A percentile compares a stretch with the other conserved stretches of the same genome.
Evolutionary conservation across 2,113 vertebrate genomes (phyloP).

Genomic region (Cygnus buccinator): DNA sequence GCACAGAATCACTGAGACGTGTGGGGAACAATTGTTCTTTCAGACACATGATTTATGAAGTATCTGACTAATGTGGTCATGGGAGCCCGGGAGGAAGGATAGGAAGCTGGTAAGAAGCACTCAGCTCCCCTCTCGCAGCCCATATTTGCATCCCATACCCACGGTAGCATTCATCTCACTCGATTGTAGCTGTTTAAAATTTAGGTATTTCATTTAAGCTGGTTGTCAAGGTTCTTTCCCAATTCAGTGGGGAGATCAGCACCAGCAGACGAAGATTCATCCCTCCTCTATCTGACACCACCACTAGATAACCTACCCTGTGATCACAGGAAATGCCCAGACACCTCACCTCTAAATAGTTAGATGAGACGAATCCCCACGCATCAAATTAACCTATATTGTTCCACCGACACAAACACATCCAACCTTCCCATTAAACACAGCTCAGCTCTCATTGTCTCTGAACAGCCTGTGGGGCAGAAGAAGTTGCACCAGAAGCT

Average conservation of each 20-base stretch:
- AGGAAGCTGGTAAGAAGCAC: conserved; percentile 47
- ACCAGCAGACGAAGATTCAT: neutral
- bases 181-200: neutral
- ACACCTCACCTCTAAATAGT: neutral
- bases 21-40: conserved; percentile 43
- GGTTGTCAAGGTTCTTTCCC: neutral
- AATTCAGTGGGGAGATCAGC: neutral
- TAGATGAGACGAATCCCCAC: neutral
- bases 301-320: neutral
- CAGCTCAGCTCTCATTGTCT: neutral
- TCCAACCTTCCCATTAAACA: neutral
- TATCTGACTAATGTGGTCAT: conserved; percentile 52
- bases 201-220: neutral
- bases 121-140: conserved; percentile 5
- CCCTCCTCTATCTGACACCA: neutral
- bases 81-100: neutral
- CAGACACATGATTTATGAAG: conserved; percentile 69
- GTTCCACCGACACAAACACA: neutral
- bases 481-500: neutral
- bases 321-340: neutral
- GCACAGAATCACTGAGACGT: conserved; percentile 41
- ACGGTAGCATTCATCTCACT: neutral
- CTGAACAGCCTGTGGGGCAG: neutral
- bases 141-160: conserved; percentile 16
- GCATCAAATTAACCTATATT: neutral